Evolutionary conservation across 2,888 invertebrate genomes (phyloP).

Genomic region (Sussaba pulchella): DNA sequence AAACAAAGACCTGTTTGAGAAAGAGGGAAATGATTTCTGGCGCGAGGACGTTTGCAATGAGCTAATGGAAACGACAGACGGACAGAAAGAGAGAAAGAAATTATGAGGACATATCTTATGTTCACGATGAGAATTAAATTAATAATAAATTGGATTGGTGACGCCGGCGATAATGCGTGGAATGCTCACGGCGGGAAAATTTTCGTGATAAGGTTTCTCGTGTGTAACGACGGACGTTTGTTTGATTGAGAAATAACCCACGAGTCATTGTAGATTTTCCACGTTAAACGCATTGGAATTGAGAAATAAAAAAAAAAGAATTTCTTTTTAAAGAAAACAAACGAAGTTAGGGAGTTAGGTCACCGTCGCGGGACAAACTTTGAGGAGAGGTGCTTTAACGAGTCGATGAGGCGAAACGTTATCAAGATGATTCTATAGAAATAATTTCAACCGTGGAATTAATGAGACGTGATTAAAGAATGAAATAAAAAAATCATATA

Average conservation of each 20-base stretch:
- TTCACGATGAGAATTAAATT: neutral
- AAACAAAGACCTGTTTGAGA: slow-evolving; percentile 72
- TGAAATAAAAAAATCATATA: too few relatives aligned
- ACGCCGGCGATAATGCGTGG: slow-evolving; percentile 4
- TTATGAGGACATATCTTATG: neutral
- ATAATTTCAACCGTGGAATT: too few relatives aligned
- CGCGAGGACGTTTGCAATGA: slow-evolving; percentile 59
- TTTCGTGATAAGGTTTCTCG: slow-evolving; percentile 51
- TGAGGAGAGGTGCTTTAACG: neutral
- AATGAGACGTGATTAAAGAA: too few relatives aligned
- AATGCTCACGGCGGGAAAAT: slow-evolving; percentile 13
- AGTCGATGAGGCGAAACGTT: slow-evolving; percentile 25
- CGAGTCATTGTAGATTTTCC: slow-evolving; percentile 17
- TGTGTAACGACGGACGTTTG: slow-evolving; percentile 3
- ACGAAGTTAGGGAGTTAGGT: slow-evolving; percentile 1
- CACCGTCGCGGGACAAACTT: slow-evolving; percentile 21
- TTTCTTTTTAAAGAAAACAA: slow-evolving; percentile 2
- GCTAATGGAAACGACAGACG: slow-evolving; percentile 55
- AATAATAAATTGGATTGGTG: slow-evolving; percentile 6
- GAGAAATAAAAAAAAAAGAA: neutral
- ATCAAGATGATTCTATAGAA: too few relatives aligned
- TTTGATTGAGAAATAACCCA: slow-evolving; percentile 2
- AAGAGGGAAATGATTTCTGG: slow-evolving; percentile 76
- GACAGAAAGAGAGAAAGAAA: slow-evolving; percentile 30
- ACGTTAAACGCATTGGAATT: neutral